These are phyloP conservation scores for Proctacanthus coquilletti DNA, from an alignment of 1,140 invertebrate species.

Conservation along the genomic window DNA sequence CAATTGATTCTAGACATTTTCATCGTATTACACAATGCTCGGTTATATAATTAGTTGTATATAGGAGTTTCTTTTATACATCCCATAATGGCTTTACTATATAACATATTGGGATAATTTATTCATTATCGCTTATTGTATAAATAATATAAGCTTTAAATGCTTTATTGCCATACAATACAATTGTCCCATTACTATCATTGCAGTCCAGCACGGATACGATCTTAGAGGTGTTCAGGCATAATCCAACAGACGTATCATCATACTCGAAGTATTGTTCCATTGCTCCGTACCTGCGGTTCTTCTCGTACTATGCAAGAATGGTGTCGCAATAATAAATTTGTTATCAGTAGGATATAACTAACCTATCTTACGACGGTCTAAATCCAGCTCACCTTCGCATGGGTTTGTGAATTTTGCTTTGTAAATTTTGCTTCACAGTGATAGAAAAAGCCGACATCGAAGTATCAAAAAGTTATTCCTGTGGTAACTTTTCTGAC, in stretches of 20 bases:
- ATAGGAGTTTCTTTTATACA: no score
- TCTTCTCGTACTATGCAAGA: slow-evolving; percentile 54
- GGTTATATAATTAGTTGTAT: no score
- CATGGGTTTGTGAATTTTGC: slow-evolving; percentile 53
- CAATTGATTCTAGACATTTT: no score
- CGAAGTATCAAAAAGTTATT: no score
- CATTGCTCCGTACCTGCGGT: slow-evolving; percentile 66
- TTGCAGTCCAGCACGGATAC: slow-evolving; percentile 1
- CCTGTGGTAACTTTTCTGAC: no score
- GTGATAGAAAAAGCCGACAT: no score
- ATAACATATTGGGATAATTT: no score
- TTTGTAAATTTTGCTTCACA: no score
- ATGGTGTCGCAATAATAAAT: slow-evolving; percentile 39
- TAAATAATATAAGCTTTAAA: no score
- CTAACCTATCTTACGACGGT: slow-evolving; percentile 66
- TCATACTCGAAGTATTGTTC: slow-evolving; percentile 32
- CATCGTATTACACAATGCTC: no score
- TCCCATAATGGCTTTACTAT: no score
- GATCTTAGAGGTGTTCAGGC: slow-evolving; percentile 5
- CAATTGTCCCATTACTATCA: neutral
- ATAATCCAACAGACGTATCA: slow-evolving; percentile 5
- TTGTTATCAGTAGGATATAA: slow-evolving; percentile 44
- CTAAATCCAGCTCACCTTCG: slow-evolving; percentile 64
- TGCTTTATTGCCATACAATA: neutral
- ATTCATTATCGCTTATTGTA: no score